phyloP scores from a whole-genome alignment of 2,888 invertebrate genomes.

The Oxycera nigricornis region DNA sequence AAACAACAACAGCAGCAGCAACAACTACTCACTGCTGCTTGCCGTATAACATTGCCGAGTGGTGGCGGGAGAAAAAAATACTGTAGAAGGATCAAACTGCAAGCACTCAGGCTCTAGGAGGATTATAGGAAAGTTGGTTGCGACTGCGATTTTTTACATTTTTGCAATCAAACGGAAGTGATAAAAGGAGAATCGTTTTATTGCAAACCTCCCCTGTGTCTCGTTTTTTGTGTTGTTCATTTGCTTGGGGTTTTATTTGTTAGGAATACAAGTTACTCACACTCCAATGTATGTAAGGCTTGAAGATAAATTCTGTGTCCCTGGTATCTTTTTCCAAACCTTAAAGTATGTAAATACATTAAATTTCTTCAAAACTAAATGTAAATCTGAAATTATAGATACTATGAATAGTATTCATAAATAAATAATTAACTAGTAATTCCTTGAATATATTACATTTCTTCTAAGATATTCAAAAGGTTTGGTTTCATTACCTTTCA shows the following conservation, averaged over 20 bases:
- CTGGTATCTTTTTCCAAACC: neutral
- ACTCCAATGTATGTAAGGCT: neutral
- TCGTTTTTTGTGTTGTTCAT: conserved; percentile 1
- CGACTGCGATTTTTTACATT: conserved; percentile 15
- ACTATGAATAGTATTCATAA: too few relatives aligned
- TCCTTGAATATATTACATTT: too few relatives aligned
- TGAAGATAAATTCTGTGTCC: neutral
- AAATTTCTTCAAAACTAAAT: neutral
- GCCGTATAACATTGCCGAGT: neutral
- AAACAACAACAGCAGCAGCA: conserved; percentile 5
- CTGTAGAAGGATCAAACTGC: conserved; percentile 31
- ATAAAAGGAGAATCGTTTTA: conserved; percentile 44
- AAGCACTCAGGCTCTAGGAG: conserved; percentile 23
- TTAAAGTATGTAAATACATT: neutral
- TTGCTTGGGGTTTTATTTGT: neutral
- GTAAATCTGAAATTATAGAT: neutral
- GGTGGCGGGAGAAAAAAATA: neutral
- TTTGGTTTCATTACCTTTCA: neutral
- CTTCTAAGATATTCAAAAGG: too few relatives aligned
- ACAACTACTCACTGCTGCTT: neutral
- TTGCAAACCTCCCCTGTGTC: conserved; percentile 18
- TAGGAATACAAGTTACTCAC: neutral
- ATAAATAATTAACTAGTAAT: too few relatives aligned
- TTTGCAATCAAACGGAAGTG: conserved; percentile 46
- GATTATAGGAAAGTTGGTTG: conserved; percentile 45